A percentile compares a stretch with the other conserved stretches of the same genome.
phyloP scores from a whole-genome alignment of 2,888 invertebrate genomes.

The Aleiodes testaceus region DNA sequence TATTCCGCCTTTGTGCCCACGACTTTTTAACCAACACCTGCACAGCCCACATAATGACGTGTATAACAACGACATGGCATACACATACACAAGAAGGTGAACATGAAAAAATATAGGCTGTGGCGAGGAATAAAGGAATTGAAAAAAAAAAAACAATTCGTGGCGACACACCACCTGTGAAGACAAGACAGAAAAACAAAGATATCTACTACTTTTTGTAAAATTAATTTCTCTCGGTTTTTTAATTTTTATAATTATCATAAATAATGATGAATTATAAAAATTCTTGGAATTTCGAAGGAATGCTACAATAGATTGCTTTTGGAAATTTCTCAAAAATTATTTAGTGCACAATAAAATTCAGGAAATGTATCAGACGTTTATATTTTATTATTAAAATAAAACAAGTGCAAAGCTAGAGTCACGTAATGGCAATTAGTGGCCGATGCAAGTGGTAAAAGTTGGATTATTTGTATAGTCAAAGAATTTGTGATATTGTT shows the following conservation, averaged over 20 bases:
- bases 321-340: too few relatives aligned
- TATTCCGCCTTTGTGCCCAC: constrained; percentile 27
- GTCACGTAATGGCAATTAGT: constrained; percentile 30
- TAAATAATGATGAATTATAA: too few relatives aligned
- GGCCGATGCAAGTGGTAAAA: constrained; percentile 17
- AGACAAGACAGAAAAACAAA: constrained; percentile 1
- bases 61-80: not conserved
- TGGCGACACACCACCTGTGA: constrained; percentile 36
- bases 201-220: constrained; percentile 8
- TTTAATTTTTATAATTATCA: not conserved
- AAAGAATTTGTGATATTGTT: constrained; percentile 5
- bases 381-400: not conserved
- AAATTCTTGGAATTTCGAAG: too few relatives aligned
- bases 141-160: not conserved
- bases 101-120: constrained; percentile 15
- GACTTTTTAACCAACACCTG: constrained; percentile 30
- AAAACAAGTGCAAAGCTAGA: constrained; percentile 19
- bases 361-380: not conserved
- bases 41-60: constrained; percentile 24
- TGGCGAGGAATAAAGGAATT: constrained; percentile 3
- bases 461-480: constrained; percentile 5
- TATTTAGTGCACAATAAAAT: too few relatives aligned
- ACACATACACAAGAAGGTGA: constrained; percentile 11
- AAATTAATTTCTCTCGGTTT: not conserved
- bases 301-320: too few relatives aligned